phyloP scores from a whole-genome alignment of 2,797 vertebrate species.

The Fistularia tabacaria region DNA sequence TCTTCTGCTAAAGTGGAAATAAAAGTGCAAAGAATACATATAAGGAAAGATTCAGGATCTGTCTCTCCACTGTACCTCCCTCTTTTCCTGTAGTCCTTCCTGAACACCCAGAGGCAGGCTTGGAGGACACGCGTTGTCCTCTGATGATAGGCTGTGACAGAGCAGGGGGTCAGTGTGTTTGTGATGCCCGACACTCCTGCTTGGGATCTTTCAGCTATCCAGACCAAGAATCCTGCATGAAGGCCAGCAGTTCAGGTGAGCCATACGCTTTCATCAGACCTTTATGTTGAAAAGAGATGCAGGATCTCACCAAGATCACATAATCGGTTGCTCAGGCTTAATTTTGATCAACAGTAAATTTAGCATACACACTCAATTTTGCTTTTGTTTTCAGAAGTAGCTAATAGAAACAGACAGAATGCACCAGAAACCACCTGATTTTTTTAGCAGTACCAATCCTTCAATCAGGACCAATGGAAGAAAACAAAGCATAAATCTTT shows the following conservation, averaged over 20 bases:
- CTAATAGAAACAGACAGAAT: too few relatives aligned
- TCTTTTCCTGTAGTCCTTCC: constrained; percentile 57
- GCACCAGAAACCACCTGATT: too few relatives aligned
- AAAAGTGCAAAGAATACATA: background rate
- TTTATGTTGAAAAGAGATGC: background rate
- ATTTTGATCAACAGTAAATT: too few relatives aligned
- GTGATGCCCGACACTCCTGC: constrained; percentile 72
- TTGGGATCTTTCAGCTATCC: constrained; percentile 68
- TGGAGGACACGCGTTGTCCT: constrained; percentile 73
- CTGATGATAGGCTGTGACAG: constrained; percentile 74
- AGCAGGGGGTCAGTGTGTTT: constrained; percentile 69
- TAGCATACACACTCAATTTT: too few relatives aligned
- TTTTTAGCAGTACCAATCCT: too few relatives aligned
- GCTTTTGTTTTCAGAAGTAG: too few relatives aligned
- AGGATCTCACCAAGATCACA: background rate
- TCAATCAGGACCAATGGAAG: too few relatives aligned
- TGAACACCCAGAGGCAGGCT: constrained; percentile 59
- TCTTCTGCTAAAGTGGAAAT: background rate
- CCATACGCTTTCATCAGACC: constrained; percentile 2
- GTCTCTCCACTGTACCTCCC: background rate
- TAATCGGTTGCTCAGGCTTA: too few relatives aligned
- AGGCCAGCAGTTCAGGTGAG: constrained; percentile 69
- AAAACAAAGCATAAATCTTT: too few relatives aligned
- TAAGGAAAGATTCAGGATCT: background rate
- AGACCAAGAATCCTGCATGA: constrained; percentile 70